Evolutionary conservation across 1,140 invertebrate species (phyloP).

Genomic region (Charaxes varanes): DNA sequence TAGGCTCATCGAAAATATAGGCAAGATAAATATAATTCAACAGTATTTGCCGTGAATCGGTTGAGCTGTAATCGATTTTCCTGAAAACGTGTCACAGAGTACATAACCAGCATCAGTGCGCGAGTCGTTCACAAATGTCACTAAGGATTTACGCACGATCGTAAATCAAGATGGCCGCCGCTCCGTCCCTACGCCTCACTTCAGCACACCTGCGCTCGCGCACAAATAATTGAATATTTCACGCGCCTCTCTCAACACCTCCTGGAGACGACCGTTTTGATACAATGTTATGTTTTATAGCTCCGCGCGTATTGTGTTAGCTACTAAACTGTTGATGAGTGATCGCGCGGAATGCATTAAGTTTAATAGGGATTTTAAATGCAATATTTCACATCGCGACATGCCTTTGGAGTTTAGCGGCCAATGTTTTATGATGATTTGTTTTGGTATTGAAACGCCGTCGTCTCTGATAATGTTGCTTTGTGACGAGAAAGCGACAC

Average conservation of each 20-base stretch:
- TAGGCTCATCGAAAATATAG: no score
- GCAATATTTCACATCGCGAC: conserved; percentile 66
- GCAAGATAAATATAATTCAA: no score
- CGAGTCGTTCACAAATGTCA: conserved; percentile 64
- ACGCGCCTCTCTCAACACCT: conserved; percentile 70
- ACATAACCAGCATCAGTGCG: conserved; percentile 28
- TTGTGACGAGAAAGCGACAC: conserved; percentile 38
- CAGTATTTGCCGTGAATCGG: neutral
- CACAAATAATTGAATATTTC: conserved; percentile 73
- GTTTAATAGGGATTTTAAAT: conserved; percentile 69
- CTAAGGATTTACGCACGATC: conserved; percentile 65
- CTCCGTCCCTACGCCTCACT: conserved; percentile 28
- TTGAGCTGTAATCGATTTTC: conserved; percentile 42
- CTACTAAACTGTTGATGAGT: conserved; percentile 70
- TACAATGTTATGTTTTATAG: conserved; percentile 69
- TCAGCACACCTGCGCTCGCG: conserved; percentile 55
- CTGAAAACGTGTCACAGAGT: conserved; percentile 50
- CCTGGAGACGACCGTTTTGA: conserved; percentile 38
- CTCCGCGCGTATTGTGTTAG: conserved; percentile 65
- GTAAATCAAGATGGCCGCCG: conserved; percentile 69
- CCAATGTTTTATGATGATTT: conserved; percentile 70
- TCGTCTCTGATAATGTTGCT: conserved; percentile 34
- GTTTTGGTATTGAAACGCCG: conserved; percentile 59
- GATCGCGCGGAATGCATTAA: conserved; percentile 67
- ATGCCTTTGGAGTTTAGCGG: conserved; percentile 56